Conservation (phyloP, 2,797 vertebrate genomes). For the Rhinatrema bivittatum region DNA sequence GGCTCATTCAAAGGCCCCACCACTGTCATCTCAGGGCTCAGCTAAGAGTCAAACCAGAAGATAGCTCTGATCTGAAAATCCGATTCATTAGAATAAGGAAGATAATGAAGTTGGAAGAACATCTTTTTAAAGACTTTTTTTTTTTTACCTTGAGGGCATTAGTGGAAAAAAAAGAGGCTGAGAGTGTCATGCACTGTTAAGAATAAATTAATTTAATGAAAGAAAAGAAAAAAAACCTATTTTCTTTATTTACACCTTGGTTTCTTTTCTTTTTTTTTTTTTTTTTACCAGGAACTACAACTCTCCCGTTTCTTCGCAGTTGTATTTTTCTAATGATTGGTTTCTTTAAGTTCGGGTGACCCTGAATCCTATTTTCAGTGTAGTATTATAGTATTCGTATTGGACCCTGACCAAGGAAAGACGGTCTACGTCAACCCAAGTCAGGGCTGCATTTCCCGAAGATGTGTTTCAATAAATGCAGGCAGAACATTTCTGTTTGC, state of each 20-base stretch:
- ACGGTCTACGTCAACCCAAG: too few species aligned
- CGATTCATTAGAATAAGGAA: constrained; percentile 38
- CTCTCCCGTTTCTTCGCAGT: background rate
- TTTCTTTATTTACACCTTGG: constrained; percentile 8
- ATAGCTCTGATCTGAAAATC: constrained; percentile 51
- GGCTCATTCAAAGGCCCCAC: constrained; percentile 44
- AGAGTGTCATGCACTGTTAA: constrained; percentile 35
- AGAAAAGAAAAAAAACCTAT: background rate
- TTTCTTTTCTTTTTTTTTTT: background rate
- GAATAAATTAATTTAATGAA: constrained; percentile 1
- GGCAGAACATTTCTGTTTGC: too few species aligned
- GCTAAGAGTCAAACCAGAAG: constrained; percentile 42
- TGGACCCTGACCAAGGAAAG: too few species aligned
- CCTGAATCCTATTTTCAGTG: too few species aligned
- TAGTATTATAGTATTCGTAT: too few species aligned
- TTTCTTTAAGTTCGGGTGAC: too few species aligned
- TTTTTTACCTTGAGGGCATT: constrained; percentile 52
- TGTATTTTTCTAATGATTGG: too few species aligned
- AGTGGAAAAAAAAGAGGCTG: constrained; percentile 54
- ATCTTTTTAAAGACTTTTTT: constrained; percentile 40
- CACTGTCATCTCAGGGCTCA: constrained; percentile 45
- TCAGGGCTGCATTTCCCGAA: too few species aligned
- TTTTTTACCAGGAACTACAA: background rate
- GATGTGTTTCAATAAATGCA: too few species aligned
- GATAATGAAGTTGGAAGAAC: constrained; percentile 49